phyloP scores from a whole-genome alignment of 2,888 invertebrate species.

The Rotaria macrura region DNA sequence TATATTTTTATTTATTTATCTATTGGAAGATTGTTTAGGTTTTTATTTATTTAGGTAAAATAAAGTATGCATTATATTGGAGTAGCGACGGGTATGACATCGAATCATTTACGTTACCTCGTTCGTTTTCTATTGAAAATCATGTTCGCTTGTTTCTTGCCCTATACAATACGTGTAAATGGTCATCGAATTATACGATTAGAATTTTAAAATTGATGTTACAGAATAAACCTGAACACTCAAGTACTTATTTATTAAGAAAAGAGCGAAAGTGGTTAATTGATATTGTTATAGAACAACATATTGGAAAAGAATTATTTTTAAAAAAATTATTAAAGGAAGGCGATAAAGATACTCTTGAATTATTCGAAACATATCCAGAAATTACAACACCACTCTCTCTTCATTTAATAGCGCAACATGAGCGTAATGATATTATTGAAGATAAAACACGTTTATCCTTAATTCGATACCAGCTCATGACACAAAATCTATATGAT shows the following conservation, averaged over 20 bases:
- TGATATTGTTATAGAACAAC: neutral
- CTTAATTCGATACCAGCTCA: neutral
- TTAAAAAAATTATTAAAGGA: neutral
- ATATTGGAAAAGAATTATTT: neutral
- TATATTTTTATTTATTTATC: neutral
- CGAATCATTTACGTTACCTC: neutral
- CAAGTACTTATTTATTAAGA: neutral
- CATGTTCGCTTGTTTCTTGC: neutral
- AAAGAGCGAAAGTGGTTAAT: neutral
- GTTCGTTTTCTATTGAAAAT: neutral
- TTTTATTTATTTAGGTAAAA: neutral
- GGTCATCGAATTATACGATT: neutral
- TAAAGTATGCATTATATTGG: neutral
- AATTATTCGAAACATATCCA: neutral
- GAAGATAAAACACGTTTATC: neutral
- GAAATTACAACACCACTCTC: neutral
- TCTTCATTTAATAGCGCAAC: neutral
- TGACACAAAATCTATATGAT: neutral
- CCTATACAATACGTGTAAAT: neutral
- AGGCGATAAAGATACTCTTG: neutral
- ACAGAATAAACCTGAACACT: neutral
- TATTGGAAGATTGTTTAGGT: neutral
- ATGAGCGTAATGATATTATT: neutral
- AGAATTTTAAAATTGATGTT: neutral
- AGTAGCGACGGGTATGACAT: neutral